Evolutionary conservation across 2,888 invertebrate species (phyloP).

Genomic region (Autographa pulchrina): DNA sequence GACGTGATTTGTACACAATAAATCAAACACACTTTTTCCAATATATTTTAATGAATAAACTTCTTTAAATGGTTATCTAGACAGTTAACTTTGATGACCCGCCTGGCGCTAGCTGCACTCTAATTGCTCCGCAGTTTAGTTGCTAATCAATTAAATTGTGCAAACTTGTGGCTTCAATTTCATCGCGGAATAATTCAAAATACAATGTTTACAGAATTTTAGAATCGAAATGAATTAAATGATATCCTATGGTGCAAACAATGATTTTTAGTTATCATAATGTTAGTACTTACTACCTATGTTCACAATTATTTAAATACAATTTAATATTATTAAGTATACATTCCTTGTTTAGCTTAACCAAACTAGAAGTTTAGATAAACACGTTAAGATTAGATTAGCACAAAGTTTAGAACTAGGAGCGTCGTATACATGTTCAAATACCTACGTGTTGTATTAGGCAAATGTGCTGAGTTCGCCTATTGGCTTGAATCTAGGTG

Average conservation of each 20-base stretch:
- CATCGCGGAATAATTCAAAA: neutral
- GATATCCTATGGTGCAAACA: no score
- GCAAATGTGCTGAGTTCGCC: neutral
- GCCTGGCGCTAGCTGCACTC: neutral
- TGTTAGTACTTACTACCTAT: no score
- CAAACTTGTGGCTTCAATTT: neutral
- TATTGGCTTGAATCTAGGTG: neutral
- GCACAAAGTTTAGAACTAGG: constrained; percentile 24
- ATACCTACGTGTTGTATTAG: constrained; percentile 7
- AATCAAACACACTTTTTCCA: neutral
- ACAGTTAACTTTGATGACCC: neutral
- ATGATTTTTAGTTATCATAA: no score
- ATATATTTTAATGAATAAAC: neutral
- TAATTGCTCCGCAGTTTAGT: neutral
- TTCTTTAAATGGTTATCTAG: neutral
- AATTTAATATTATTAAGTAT: no score
- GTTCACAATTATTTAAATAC: no score
- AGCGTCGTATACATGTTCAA: constrained; percentile 12
- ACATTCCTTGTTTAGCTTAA: constrained; percentile 21
- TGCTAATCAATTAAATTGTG: neutral
- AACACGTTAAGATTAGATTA: constrained; percentile 20
- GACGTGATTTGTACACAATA: no score
- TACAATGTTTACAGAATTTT: no score
- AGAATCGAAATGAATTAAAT: no score
- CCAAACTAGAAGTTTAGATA: constrained; percentile 25